Percentiles rank a stretch among this genome's conserved stretches.
phyloP scores from a whole-genome alignment of 2,113 vertebrate genomes.

The Azemiops feae region DNA sequence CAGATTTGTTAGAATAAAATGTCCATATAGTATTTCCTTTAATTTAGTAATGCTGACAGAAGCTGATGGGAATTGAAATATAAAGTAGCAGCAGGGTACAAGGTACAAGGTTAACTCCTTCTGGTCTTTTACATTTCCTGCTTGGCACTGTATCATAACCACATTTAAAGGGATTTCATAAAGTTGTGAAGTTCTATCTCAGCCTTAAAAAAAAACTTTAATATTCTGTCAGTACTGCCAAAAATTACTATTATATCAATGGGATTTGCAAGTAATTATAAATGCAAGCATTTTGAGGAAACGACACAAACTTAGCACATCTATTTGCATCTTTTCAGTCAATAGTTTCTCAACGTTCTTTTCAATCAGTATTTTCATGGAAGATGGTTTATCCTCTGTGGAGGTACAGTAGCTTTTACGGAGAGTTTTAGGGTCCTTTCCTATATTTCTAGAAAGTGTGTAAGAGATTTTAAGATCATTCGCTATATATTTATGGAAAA shows the following conservation, averaged over 20 bases:
- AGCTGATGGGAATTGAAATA: not conserved
- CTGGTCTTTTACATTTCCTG: not conserved
- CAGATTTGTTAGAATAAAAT: not conserved
- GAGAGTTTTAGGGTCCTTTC: not conserved
- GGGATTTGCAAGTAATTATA: not conserved
- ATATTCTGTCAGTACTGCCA: not conserved
- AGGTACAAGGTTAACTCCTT: not conserved
- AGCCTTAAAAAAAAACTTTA: not conserved
- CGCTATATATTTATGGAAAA: no score
- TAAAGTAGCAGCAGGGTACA: not conserved
- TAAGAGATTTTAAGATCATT: not conserved
- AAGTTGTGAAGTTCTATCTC: not conserved
- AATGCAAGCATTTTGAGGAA: not conserved
- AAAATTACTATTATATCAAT: not conserved
- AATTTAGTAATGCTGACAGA: not conserved
- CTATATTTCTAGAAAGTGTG: not conserved
- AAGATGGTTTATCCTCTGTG: not conserved
- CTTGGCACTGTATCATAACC: conserved; percentile 11
- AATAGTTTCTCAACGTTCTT: not conserved
- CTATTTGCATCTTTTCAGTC: no score
- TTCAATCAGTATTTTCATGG: not conserved
- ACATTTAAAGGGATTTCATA: not conserved
- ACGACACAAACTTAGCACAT: not conserved
- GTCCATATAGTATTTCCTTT: not conserved
- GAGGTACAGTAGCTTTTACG: not conserved